Conservation (phyloP, 1,140 invertebrate species). For the Drepana arcuata region DNA sequence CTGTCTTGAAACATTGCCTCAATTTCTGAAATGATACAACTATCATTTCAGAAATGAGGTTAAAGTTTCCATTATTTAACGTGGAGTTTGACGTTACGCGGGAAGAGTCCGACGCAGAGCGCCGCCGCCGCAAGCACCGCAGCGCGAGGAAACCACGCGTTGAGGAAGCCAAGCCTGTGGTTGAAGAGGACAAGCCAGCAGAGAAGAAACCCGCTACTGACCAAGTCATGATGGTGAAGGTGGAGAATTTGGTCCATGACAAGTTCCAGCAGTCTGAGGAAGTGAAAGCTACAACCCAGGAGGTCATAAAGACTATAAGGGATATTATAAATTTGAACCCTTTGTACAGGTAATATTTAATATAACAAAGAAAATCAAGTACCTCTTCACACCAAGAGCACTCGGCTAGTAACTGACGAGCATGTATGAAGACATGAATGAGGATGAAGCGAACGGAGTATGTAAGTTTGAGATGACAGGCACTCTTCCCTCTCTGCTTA, state of each 20-base stretch:
- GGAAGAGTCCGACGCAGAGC: conserved; percentile 72
- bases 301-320: conserved; percentile 97
- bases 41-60: conserved; percentile 68
- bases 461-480: no score
- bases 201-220: conserved; percentile 30
- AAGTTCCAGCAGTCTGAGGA: conserved; percentile 94
- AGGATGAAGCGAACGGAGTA: no score
- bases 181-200: conserved; percentile 17
- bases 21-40: conserved; percentile 54
- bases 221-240: conserved; percentile 92
- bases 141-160: conserved; percentile 41
- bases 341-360: conserved; percentile 85
- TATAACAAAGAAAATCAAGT: no score
- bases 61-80: conserved; percentile 77
- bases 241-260: conserved; percentile 93
- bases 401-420: no score
- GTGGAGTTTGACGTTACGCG: conserved; percentile 76
- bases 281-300: conserved; percentile 96
- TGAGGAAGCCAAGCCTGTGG: conserved; percentile 13
- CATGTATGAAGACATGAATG: no score
- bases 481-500: no score
- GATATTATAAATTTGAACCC: conserved; percentile 98
- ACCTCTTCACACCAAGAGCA: no score
- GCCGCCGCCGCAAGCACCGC: conserved; percentile 69
- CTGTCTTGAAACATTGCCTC: no score